Evolutionary conservation across 2,797 vertebrate genomes (phyloP).

Genomic region (Protosalanx chinensis): DNA sequence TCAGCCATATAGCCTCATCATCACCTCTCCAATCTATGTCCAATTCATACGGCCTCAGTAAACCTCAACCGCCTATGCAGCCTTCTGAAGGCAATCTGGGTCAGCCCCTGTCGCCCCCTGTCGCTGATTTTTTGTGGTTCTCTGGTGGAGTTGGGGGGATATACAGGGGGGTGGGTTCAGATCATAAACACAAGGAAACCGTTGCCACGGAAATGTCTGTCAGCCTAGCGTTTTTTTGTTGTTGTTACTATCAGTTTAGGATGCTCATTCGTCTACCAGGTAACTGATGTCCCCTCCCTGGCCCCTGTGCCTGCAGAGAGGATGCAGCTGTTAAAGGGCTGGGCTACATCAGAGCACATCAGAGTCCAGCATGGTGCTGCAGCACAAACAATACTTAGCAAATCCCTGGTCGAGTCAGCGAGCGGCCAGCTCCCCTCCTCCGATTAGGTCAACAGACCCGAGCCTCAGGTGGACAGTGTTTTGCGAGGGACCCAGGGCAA

Average conservation of each 20-base stretch:
- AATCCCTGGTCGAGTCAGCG: background rate
- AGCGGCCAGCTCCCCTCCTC: background rate
- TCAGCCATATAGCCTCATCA: constrained; percentile 27
- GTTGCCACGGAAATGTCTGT: constrained; percentile 52
- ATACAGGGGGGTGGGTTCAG: constrained; percentile 56
- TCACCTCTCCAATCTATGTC: constrained; percentile 24
- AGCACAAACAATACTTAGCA: constrained; percentile 6
- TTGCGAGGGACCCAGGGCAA: constrained; percentile 22
- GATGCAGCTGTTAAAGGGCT: constrained; percentile 37
- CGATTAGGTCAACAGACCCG: background rate
- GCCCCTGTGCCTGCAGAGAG: constrained; percentile 24
- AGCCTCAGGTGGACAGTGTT: background rate
- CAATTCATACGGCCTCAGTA: constrained; percentile 46
- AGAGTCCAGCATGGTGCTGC: background rate
- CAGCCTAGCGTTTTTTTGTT: constrained; percentile 31
- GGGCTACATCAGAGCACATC: no score
- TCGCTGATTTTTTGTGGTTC: constrained; percentile 66
- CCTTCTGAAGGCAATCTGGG: constrained; percentile 66
- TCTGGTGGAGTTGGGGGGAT: constrained; percentile 39
- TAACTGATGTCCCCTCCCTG: constrained; percentile 7
- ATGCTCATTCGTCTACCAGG: constrained; percentile 38
- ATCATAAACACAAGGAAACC: constrained; percentile 59
- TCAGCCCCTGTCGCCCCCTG: constrained; percentile 68
- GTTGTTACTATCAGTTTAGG: constrained; percentile 35
- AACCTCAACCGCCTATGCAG: constrained; percentile 45